phyloP scores from a whole-genome alignment of 2,113 vertebrate species.

The Pycnonotus jocosus region DNA sequence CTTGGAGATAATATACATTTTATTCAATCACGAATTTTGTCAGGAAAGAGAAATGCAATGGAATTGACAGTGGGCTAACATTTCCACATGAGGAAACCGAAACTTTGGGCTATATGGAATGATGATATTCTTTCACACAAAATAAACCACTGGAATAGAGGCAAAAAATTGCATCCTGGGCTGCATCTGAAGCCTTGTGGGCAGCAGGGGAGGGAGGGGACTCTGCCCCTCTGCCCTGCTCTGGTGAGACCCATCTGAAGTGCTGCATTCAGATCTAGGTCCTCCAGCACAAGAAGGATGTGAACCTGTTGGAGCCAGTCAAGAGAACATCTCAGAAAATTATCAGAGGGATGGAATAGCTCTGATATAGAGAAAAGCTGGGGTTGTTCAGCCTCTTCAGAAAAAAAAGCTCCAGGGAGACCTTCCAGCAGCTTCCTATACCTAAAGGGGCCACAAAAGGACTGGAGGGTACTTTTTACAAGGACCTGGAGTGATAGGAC shows the following conservation, averaged over 20 bases:
- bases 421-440: background rate
- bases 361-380: background rate
- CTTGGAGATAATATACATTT: background rate
- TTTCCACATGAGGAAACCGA: background rate
- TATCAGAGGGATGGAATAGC: background rate
- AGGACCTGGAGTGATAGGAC: background rate
- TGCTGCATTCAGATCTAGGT: background rate
- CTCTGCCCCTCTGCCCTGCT: background rate
- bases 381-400: background rate
- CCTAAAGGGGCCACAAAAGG: background rate
- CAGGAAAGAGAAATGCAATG: background rate
- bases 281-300: background rate
- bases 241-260: background rate
- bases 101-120: background rate
- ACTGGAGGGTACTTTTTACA: background rate
- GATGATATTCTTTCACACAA: background rate
- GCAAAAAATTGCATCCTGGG: background rate
- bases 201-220: background rate
- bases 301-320: background rate
- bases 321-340: background rate
- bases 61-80: background rate
- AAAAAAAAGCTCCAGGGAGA: background rate
- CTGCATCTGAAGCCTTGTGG: background rate
- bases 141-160: background rate
- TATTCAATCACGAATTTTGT: background rate